Percentiles rank a stretch among this genome's conserved stretches.
Conservation (phyloP, 1,140 invertebrate genomes). For the Venturia canescens region DNA sequence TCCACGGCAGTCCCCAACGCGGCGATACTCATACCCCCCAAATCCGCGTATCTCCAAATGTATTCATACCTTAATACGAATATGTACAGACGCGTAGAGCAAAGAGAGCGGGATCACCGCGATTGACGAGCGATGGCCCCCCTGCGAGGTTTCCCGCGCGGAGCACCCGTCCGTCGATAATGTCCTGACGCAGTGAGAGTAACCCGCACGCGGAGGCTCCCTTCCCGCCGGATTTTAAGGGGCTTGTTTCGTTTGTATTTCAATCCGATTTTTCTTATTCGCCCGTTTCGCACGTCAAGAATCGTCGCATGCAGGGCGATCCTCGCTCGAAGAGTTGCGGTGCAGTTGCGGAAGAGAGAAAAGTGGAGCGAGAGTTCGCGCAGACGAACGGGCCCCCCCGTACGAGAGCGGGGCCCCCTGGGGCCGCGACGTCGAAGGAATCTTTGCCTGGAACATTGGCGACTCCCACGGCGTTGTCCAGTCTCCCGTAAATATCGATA, state of each 20-base stretch:
- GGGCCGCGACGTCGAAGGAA: conserved; percentile 46
- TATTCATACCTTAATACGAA: neutral
- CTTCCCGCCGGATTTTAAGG: neutral
- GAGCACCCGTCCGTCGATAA: conserved; percentile 68
- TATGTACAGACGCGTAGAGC: neutral
- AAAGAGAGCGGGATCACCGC: conserved; percentile 22
- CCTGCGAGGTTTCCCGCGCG: conserved; percentile 68
- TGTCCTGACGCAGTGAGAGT: conserved; percentile 54
- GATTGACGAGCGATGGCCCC: conserved; percentile 61
- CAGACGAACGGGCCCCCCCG: conserved; percentile 45
- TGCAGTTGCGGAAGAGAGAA: neutral
- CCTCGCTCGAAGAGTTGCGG: neutral
- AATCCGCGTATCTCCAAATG: neutral
- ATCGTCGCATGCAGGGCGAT: conserved; percentile 22
- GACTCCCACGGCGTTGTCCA: conserved; percentile 61
- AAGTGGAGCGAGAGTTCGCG: neutral
- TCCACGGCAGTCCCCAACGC: too few species aligned
- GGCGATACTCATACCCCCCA: too few species aligned
- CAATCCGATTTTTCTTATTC: neutral
- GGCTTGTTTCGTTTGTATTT: conserved; percentile 9
- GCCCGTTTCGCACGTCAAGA: conserved; percentile 40
- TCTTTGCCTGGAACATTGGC: conserved; percentile 51
- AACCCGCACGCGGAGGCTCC: conserved; percentile 47
- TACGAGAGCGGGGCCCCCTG: conserved; percentile 48
- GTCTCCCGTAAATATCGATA: conserved; percentile 72